Percentiles rank a stretch among this genome's conserved stretches.
Conservation (phyloP, 2,113 vertebrate genomes). For the Rostratula benghalensis region DNA sequence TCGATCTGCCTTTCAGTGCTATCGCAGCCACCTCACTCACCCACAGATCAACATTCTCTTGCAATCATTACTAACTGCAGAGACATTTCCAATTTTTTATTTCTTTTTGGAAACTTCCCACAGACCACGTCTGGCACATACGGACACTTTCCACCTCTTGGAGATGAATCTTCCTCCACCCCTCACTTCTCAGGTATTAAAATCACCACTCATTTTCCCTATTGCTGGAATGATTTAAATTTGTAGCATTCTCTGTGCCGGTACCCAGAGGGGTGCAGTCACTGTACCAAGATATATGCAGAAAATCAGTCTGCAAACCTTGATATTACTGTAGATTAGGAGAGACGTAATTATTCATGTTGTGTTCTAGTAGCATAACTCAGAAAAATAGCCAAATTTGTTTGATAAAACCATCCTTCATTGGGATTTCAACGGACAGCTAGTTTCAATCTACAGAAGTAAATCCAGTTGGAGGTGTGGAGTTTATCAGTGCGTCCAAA, state of each 20-base stretch:
- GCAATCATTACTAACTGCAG: not conserved
- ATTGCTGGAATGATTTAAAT: not conserved
- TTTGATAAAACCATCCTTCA: not conserved
- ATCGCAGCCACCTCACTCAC: not conserved
- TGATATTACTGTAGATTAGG: not conserved
- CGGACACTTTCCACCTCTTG: not conserved
- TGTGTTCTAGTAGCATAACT: not conserved
- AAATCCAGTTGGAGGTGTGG: not conserved
- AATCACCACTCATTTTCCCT: not conserved
- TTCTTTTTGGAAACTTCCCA: not conserved
- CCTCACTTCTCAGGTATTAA: not conserved
- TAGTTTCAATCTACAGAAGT: not conserved
- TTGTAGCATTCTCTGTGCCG: not conserved
- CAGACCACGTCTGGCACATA: not conserved
- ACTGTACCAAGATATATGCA: not conserved
- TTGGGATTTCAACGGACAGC: not conserved
- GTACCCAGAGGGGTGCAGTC: not conserved
- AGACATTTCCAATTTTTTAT: not conserved
- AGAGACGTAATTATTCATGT: not conserved
- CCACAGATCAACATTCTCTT: not conserved
- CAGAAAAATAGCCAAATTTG: not conserved
- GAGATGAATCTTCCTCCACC: fast-evolving
- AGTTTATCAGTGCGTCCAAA: not conserved
- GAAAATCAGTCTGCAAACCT: not conserved
- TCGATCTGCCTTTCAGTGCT: not conserved